These are phyloP conservation scores for Drosophila infuscata DNA, from an alignment of 2,888 invertebrate species.

Conservation along the genomic window DNA sequence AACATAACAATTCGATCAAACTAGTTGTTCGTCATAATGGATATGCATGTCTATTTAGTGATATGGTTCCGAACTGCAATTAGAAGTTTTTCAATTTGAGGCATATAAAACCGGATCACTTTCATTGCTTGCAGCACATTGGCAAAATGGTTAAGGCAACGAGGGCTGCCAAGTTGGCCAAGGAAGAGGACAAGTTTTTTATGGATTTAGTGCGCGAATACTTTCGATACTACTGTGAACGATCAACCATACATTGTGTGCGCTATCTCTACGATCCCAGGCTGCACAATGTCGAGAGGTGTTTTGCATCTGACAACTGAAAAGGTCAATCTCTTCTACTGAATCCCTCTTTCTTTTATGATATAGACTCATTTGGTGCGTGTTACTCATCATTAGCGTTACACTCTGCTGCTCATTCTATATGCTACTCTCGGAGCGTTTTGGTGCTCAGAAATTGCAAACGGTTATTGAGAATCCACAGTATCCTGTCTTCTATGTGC, in stretches of 20 bases:
- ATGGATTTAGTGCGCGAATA: constrained; percentile 66
- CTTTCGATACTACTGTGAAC: constrained; percentile 80
- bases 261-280: constrained; percentile 80
- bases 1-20: constrained; percentile 73
- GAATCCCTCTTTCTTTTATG: background rate
- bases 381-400: constrained; percentile 73
- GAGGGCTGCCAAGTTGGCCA: background rate
- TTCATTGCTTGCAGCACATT: constrained; percentile 20
- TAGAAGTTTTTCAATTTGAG: constrained; percentile 14
- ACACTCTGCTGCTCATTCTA: constrained; percentile 69
- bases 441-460: constrained; percentile 72
- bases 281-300: constrained; percentile 80
- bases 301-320: background rate
- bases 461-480: constrained; percentile 84
- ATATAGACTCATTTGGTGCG: constrained; percentile 78
- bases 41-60: constrained; percentile 10
- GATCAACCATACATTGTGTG: constrained; percentile 83
- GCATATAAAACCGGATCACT: constrained; percentile 22
- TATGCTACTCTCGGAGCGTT: constrained; percentile 73
- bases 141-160: constrained; percentile 37
- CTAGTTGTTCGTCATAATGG: constrained; percentile 59
- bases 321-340: too few relatives aligned
- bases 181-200: constrained; percentile 40
- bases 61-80: constrained; percentile 28
- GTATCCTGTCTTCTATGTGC: constrained; percentile 81